phyloP scores from a whole-genome alignment of 2,797 vertebrate species.

The Pipistrellus nathusii region DNA sequence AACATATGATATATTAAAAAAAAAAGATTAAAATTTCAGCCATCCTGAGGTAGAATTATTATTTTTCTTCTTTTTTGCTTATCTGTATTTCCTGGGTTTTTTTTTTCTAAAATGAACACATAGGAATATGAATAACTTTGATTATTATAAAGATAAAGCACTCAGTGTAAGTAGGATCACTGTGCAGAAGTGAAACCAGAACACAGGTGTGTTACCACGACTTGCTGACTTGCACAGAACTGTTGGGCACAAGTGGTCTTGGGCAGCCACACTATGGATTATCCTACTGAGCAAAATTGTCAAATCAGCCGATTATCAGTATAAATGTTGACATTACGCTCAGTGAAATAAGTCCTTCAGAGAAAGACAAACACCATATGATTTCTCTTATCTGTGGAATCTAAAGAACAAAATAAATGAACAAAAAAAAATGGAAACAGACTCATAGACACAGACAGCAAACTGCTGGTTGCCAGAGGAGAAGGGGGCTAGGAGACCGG shows the following conservation, averaged over 20 bases:
- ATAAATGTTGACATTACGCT: conserved; percentile 25
- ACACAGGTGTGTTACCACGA: not conserved
- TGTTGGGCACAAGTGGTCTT: not conserved
- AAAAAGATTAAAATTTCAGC: not conserved
- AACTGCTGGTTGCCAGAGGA: not conserved
- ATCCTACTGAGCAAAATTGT: conserved; percentile 10
- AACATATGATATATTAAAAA: not conserved
- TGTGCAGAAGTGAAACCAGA: not conserved
- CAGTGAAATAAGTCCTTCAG: not conserved
- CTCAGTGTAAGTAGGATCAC: not conserved
- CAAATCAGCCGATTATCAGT: not conserved
- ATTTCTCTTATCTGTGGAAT: not conserved
- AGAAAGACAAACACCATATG: not conserved
- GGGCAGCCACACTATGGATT: not conserved
- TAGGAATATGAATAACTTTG: not conserved
- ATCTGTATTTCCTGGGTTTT: conserved; percentile 18
- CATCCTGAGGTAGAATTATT: not conserved
- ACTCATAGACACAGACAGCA: not conserved
- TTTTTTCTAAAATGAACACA: conserved; percentile 25
- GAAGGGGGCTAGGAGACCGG: not conserved
- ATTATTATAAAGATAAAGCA: conserved; percentile 30
- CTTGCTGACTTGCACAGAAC: not conserved
- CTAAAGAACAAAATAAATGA: not conserved
- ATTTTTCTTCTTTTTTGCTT: not conserved
- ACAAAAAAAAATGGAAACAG: not conserved